Conservation (phyloP, 1,140 invertebrate genomes). For the Sminthurinus signatus region DNA sequence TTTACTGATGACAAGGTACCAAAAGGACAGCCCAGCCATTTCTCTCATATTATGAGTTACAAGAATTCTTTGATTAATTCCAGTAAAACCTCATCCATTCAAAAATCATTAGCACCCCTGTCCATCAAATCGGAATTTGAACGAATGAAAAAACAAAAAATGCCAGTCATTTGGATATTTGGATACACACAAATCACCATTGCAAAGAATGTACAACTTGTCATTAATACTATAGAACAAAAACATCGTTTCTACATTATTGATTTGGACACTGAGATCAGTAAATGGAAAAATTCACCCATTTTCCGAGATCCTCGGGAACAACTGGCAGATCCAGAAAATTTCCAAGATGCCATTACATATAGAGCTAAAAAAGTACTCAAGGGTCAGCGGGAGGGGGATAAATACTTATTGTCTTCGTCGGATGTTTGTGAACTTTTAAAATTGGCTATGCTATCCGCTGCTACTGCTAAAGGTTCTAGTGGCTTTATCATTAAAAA, state of each 20-base stretch:
- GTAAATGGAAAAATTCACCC: neutral
- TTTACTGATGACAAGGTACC: too few species aligned
- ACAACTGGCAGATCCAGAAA: neutral
- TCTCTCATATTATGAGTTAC: too few species aligned
- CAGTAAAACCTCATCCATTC: too few species aligned
- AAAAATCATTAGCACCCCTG: too few species aligned
- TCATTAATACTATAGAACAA: neutral
- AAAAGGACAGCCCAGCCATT: too few species aligned
- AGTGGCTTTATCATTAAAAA: slow-evolving; percentile 1
- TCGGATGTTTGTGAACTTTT: neutral
- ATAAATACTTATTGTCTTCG: neutral
- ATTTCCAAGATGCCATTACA: neutral
- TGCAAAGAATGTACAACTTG: neutral
- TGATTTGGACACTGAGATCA: neutral
- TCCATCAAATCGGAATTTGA: neutral
- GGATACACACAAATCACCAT: neutral
- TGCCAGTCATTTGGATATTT: slow-evolving; percentile 3
- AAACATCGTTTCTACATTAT: neutral
- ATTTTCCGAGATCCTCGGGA: neutral
- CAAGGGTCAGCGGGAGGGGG: neutral
- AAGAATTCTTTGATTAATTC: too few species aligned
- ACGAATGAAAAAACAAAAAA: neutral
- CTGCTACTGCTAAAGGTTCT: neutral
- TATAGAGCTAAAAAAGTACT: neutral
- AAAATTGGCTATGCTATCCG: neutral